These are phyloP conservation scores for Donacobius atricapilla DNA, from an alignment of 2,113 vertebrate species.

Conservation along the genomic window DNA sequence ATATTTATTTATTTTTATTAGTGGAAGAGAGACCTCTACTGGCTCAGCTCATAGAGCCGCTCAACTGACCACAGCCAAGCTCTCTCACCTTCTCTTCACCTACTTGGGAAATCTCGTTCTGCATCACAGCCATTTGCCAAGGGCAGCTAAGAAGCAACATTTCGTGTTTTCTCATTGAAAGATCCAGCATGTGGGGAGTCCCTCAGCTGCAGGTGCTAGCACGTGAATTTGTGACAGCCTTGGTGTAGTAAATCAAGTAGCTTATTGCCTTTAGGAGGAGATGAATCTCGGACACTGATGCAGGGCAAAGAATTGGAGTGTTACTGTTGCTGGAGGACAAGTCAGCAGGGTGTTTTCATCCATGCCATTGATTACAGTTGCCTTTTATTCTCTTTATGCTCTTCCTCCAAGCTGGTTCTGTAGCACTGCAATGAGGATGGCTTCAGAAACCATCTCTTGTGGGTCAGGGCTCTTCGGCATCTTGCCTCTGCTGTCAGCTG, in stretches of 20 bases:
- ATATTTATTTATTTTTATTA: slow-evolving; percentile 10
- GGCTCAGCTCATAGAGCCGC: not conserved
- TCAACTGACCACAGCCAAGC: rapidly evolving
- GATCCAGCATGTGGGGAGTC: not conserved
- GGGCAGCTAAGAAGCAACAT: not conserved
- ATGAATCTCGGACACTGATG: not conserved
- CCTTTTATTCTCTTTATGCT: not conserved
- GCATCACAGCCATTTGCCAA: not conserved
- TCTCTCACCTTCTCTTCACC: not conserved
- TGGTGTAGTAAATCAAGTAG: not conserved
- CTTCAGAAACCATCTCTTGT: not conserved
- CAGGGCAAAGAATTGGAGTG: not conserved
- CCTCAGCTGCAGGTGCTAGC: not conserved
- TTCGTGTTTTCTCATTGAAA: not conserved
- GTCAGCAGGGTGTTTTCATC: not conserved
- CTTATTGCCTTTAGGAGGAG: not conserved
- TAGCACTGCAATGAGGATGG: not conserved
- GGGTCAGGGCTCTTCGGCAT: not conserved
- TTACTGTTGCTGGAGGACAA: not conserved
- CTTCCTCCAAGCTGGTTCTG: not conserved
- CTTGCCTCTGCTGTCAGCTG: not conserved
- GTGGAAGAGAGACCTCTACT: slow-evolving; percentile 74
- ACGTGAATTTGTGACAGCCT: not conserved
- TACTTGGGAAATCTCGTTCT: not conserved
- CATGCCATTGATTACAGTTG: not conserved